Conservation (phyloP, 2,888 invertebrate genomes). For the Amorpha juglandis region DNA sequence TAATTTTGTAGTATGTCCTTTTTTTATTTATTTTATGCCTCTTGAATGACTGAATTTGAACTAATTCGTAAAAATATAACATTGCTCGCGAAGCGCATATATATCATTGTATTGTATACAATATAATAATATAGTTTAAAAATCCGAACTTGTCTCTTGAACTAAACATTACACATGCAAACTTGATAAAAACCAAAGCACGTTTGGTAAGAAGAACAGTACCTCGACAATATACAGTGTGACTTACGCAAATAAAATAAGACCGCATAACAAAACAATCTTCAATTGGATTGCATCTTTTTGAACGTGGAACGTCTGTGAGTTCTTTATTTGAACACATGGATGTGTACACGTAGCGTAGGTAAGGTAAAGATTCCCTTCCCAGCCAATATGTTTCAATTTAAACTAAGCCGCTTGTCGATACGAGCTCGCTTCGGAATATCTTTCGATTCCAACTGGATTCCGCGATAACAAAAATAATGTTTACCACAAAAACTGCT, state of each 20-base stretch:
- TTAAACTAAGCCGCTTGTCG: constrained; percentile 81
- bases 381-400: constrained; percentile 80
- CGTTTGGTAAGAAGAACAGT: background rate
- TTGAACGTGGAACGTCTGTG: constrained; percentile 31
- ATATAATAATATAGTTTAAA: too few species aligned
- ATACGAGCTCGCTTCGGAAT: constrained; percentile 67
- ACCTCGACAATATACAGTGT: background rate
- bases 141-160: too few species aligned
- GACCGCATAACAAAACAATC: constrained; percentile 25
- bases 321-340: constrained; percentile 61
- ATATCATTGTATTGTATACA: too few species aligned
- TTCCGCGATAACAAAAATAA: constrained; percentile 61
- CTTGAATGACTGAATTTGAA: too few species aligned
- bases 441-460: constrained; percentile 67
- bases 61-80: too few species aligned
- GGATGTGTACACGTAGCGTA: constrained; percentile 48
- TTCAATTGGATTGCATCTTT: constrained; percentile 29
- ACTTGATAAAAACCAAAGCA: background rate
- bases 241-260: constrained; percentile 11
- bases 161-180: background rate
- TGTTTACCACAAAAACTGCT: constrained; percentile 42
- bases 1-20: too few species aligned
- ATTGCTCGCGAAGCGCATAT: too few species aligned
- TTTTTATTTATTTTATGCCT: too few species aligned
- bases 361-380: constrained; percentile 68